Conservation (phyloP, 2,888 invertebrate genomes). For the Frankliniella intonsa region DNA sequence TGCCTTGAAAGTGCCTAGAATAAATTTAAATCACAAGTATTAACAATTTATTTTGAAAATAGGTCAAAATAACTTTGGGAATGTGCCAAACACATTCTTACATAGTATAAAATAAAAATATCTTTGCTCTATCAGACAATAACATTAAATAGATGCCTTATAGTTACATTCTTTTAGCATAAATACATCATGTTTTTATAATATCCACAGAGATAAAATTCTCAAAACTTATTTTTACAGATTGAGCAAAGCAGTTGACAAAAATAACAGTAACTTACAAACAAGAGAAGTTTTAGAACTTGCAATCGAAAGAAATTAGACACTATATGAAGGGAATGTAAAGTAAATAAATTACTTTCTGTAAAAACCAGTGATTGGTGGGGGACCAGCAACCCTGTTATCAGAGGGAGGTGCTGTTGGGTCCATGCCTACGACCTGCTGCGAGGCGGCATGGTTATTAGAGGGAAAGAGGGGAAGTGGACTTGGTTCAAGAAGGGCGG, state of each 20-base stretch:
- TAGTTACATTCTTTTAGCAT: not conserved
- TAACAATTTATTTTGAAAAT: too few species aligned
- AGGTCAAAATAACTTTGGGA: too few species aligned
- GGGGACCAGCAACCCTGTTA: slow-evolving; percentile 49
- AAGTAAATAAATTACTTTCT: slow-evolving; percentile 41
- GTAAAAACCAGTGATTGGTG: slow-evolving; percentile 54
- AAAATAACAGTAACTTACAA: not conserved
- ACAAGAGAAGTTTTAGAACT: not conserved
- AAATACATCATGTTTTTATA: not conserved
- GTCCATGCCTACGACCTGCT: slow-evolving; percentile 46
- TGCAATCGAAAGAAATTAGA: not conserved
- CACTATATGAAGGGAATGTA: not conserved
- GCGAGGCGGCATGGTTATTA: slow-evolving; percentile 27
- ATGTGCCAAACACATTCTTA: too few species aligned
- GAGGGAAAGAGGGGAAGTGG: not conserved
- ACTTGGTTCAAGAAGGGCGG: not conserved
- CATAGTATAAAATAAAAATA: too few species aligned
- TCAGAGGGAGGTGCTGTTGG: slow-evolving; percentile 50
- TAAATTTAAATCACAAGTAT: too few species aligned
- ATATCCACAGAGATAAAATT: not conserved
- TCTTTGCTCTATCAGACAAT: not conserved
- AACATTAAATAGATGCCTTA: not conserved
- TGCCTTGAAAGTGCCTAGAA: too few species aligned
- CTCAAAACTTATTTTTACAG: not conserved
- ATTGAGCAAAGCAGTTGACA: not conserved